Percentiles rank a stretch among this genome's conserved stretches.
Evolutionary conservation across 2,113 vertebrate species (phyloP).

Genomic region (Myodes glareolus): DNA sequence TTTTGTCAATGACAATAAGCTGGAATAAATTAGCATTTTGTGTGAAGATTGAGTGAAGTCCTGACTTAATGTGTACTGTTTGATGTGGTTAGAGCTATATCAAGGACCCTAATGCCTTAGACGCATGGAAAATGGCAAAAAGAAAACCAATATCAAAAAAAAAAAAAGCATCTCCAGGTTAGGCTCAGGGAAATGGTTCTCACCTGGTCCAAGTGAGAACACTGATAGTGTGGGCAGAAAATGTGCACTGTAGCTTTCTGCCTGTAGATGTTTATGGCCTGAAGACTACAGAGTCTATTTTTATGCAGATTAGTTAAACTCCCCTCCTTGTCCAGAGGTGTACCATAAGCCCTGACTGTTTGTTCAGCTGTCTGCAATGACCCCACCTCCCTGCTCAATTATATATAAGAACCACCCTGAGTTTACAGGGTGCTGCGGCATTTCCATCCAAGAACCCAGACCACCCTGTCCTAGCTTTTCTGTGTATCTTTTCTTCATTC

Average conservation of each 20-base stretch:
- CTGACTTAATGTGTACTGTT: not conserved
- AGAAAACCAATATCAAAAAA: no score
- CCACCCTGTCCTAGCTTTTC: not conserved
- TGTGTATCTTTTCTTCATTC: not conserved
- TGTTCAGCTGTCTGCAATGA: not conserved
- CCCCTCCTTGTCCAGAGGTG: not conserved
- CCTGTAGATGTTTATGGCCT: not conserved
- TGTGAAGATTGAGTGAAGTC: not conserved
- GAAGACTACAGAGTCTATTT: not conserved
- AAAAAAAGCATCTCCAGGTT: no score
- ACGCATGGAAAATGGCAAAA: not conserved
- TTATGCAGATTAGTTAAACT: not conserved
- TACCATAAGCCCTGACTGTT: not conserved
- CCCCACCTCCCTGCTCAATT: not conserved
- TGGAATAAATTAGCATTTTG: not conserved
- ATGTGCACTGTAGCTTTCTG: not conserved
- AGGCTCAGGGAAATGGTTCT: no score
- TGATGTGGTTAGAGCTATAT: not conserved
- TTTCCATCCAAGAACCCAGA: not conserved
- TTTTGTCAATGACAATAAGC: not conserved
- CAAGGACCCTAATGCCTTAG: not conserved
- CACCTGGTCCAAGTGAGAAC: not conserved
- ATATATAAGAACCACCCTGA: not conserved
- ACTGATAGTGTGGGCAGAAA: not conserved
- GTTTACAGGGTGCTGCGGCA: not conserved